phyloP scores from a whole-genome alignment of 2,113 vertebrate species.

The Haemorhous mexicanus region DNA sequence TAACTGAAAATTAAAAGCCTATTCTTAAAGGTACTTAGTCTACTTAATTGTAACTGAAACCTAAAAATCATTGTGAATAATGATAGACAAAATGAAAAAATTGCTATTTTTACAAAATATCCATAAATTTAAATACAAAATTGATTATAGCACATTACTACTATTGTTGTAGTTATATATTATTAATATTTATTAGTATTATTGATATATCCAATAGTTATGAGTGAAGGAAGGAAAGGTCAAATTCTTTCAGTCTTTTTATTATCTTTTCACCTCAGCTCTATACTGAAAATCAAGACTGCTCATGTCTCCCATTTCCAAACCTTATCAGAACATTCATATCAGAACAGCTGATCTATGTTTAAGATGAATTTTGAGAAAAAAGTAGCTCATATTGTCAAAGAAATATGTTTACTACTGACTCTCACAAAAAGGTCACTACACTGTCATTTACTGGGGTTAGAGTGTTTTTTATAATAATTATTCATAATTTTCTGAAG shows the following conservation, averaged over 20 bases:
- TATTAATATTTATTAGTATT: neutral
- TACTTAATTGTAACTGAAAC: neutral
- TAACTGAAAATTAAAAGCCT: neutral
- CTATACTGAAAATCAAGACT: neutral
- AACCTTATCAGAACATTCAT: neutral
- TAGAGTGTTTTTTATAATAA: neutral
- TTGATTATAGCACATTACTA: neutral
- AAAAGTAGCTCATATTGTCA: neutral
- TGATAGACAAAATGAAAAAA: neutral
- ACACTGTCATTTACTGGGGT: neutral
- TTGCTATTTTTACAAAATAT: neutral
- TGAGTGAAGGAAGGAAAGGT: neutral
- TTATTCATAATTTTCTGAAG: neutral
- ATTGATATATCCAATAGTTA: neutral
- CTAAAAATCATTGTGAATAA: neutral
- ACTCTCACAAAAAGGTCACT: neutral
- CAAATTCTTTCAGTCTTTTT: neutral
- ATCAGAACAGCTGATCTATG: neutral
- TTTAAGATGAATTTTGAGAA: neutral
- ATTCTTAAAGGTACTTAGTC: neutral
- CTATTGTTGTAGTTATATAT: neutral
- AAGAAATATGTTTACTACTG: neutral
- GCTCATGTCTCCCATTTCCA: neutral
- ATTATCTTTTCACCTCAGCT: neutral
- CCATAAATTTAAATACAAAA: neutral